A percentile compares a stretch with the other conserved stretches of the same genome.
Evolutionary conservation across 1,140 invertebrate species (phyloP).

Genomic region (Amyelois transitella): DNA sequence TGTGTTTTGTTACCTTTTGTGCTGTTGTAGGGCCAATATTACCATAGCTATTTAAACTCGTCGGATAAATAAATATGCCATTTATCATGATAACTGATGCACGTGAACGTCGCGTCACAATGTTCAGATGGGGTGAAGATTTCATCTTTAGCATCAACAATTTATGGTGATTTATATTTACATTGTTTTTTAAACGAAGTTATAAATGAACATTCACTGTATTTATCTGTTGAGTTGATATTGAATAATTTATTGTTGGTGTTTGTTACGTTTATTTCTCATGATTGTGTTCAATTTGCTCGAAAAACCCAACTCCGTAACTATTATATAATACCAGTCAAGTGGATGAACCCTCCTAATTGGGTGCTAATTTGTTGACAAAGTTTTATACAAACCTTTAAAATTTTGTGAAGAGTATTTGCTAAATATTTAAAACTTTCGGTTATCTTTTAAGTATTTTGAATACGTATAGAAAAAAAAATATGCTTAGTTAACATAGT

Average conservation of each 20-base stretch:
- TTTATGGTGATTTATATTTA: slow-evolving; percentile 57
- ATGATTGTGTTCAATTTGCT: not conserved
- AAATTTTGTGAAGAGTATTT: no score
- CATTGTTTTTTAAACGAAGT: slow-evolving; percentile 38
- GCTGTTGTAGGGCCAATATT: slow-evolving; percentile 73
- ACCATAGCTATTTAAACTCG: slow-evolving; percentile 74
- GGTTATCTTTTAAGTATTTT: no score
- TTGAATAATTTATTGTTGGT: not conserved
- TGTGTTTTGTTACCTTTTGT: slow-evolving; percentile 75
- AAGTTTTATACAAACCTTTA: no score
- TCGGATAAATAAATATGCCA: slow-evolving; percentile 74
- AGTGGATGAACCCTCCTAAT: slow-evolving; percentile 9
- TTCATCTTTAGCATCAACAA: slow-evolving; percentile 56
- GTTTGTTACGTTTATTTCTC: no score
- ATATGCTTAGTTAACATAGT: not conserved
- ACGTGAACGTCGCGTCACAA: slow-evolving; percentile 53
- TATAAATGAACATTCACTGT: not conserved
- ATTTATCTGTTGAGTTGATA: not conserved
- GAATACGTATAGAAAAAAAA: no score
- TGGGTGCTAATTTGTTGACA: slow-evolving; percentile 17
- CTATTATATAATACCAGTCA: not conserved
- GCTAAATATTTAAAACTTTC: no score
- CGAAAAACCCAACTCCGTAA: not conserved
- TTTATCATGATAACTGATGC: slow-evolving; percentile 73
- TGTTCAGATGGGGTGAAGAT: slow-evolving; percentile 59